A percentile compares a stretch with the other conserved stretches of the same genome.
Evolutionary conservation across 1,140 invertebrate species (phyloP).

Genomic region (Halesus radiatus): DNA sequence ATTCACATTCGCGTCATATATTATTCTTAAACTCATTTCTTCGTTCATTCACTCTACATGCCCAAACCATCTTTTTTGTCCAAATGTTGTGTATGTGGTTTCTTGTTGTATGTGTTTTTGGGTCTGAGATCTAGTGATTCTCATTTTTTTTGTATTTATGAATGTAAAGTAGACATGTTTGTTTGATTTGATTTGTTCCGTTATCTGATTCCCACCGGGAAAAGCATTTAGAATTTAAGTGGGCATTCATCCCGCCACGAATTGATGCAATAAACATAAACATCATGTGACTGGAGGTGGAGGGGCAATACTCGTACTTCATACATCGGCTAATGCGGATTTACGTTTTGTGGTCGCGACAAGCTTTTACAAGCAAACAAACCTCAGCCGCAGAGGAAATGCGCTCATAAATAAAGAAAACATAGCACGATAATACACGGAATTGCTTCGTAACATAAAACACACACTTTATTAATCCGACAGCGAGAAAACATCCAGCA

Average conservation of each 20-base stretch:
- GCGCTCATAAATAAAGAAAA: slow-evolving; percentile 15
- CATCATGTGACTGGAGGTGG: background rate
- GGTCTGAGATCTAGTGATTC: too few relatives aligned
- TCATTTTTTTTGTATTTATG: too few relatives aligned
- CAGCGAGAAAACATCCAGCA: background rate
- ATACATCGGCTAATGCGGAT: slow-evolving; percentile 2
- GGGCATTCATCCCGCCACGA: background rate
- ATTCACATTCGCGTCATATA: too few relatives aligned
- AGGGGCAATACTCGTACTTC: slow-evolving; percentile 49
- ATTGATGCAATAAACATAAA: background rate
- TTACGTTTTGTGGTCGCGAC: slow-evolving; percentile 1
- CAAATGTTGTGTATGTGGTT: too few relatives aligned
- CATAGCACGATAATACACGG: background rate
- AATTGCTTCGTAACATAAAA: background rate
- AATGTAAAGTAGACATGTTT: too few relatives aligned
- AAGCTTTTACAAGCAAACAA: background rate
- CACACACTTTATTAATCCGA: background rate
- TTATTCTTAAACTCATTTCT: too few relatives aligned
- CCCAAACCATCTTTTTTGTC: too few relatives aligned
- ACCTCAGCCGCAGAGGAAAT: background rate
- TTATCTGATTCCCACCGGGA: too few relatives aligned
- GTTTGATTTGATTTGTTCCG: too few relatives aligned
- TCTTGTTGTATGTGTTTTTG: too few relatives aligned
- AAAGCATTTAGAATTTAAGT: background rate
- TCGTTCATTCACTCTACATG: too few relatives aligned